Evolutionary conservation across 2,113 vertebrate species (phyloP).

Genomic region (Lepisosteus oculatus): DNA sequence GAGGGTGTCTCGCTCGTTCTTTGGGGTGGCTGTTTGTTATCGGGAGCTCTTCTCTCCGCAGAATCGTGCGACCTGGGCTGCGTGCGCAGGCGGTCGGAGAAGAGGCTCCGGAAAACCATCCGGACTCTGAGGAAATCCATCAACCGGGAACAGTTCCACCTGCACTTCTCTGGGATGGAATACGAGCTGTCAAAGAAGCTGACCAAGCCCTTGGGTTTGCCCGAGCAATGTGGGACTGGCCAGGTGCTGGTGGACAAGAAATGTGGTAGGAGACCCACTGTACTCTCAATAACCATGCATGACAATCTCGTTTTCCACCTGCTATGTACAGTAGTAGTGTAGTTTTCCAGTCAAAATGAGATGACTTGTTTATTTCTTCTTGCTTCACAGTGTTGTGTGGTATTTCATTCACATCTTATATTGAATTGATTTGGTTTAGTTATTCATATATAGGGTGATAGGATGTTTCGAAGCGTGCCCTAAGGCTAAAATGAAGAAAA

Average conservation of each 20-base stretch:
- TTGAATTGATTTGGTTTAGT: not conserved
- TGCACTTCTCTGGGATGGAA: conserved; percentile 79
- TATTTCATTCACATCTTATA: not conserved
- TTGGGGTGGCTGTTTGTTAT: conserved; percentile 32
- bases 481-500: no score
- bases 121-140: conserved; percentile 86
- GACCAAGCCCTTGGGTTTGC: conserved; percentile 51
- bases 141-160: conserved; percentile 85
- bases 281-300: no score
- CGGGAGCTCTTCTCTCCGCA: conserved; percentile 58
- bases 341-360: not conserved
- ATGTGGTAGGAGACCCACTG: conserved; percentile 76
- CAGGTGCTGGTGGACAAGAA: conserved; percentile 72
- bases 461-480: conserved; percentile 11
- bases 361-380: no score
- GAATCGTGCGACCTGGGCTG: conserved; percentile 87
- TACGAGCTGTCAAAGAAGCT: conserved; percentile 74
- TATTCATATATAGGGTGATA: conserved; percentile 25
- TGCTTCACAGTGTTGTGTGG: not conserved
- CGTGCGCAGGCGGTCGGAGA: conserved; percentile 80
- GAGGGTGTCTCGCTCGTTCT: not conserved
- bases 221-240: conserved; percentile 72
- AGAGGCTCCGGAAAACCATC: conserved; percentile 87
- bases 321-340: no score
- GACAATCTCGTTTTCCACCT: no score